These are phyloP conservation scores for Penaeus indicus DNA, from an alignment of 1,140 invertebrate genomes.

Conservation along the genomic window DNA sequence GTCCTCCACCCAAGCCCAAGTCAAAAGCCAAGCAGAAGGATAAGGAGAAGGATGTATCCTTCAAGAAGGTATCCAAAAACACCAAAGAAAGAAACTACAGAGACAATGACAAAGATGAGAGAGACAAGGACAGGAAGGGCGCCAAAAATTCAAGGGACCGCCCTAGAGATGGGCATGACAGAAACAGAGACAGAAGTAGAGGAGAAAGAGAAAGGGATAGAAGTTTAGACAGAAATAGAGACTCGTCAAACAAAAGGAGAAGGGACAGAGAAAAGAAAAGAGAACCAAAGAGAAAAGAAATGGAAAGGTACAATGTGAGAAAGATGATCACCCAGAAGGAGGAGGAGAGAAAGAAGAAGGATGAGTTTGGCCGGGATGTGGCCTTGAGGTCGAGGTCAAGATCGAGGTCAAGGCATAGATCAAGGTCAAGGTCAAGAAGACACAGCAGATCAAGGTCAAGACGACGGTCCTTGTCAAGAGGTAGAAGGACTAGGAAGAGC, in stretches of 20 bases:
- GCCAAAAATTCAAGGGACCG: slow-evolving; percentile 52
- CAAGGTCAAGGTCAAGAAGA: slow-evolving; percentile 67
- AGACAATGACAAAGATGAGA: slow-evolving; percentile 64
- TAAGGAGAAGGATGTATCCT: slow-evolving; percentile 63
- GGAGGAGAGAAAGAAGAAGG: slow-evolving; percentile 75
- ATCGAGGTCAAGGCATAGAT: slow-evolving; percentile 62
- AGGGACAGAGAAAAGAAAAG: slow-evolving; percentile 61
- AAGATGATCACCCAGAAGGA: slow-evolving; percentile 77
- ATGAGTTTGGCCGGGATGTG: slow-evolving; percentile 84
- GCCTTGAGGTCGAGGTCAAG: slow-evolving; percentile 68
- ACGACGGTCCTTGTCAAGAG: slow-evolving; percentile 65
- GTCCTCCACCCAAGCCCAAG: slow-evolving; percentile 42
- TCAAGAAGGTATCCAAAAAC: slow-evolving; percentile 67
- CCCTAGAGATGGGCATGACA: slow-evolving; percentile 32
- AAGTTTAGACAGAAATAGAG: slow-evolving; percentile 53
- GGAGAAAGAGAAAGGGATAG: slow-evolving; percentile 23
- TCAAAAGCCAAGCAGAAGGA: slow-evolving; percentile 42
- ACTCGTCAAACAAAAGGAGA: slow-evolving; percentile 38
- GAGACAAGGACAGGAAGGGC: slow-evolving; percentile 36
- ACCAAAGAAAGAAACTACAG: slow-evolving; percentile 69
- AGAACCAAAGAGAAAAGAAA: slow-evolving; percentile 74
- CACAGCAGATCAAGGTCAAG: slow-evolving; percentile 67
- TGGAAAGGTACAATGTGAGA: slow-evolving; percentile 85
- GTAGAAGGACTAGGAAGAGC: slow-evolving; percentile 47
- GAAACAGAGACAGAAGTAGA: slow-evolving; percentile 39